Percentiles rank a stretch among this genome's conserved stretches.
phyloP scores from a whole-genome alignment of 2,113 vertebrate species.

The Silurus asotus region DNA sequence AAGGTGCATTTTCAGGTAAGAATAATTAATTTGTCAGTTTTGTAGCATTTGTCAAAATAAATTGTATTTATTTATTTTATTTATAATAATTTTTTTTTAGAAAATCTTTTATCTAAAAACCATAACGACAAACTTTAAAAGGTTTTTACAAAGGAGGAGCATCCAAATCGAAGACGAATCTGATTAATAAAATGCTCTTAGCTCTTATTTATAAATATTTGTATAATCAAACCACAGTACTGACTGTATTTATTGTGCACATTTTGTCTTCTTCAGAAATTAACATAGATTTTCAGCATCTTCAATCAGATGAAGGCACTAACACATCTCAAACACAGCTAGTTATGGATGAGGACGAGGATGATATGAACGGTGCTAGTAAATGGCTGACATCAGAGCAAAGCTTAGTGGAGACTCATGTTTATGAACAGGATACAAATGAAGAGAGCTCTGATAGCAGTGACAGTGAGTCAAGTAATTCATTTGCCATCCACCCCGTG shows the following conservation, averaged over 20 bases:
- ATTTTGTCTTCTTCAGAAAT: conserved; percentile 48
- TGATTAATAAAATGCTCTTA: not conserved
- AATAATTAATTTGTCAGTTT: not conserved
- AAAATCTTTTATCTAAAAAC: not conserved
- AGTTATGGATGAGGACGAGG: conserved; percentile 43
- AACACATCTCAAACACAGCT: conserved; percentile 27
- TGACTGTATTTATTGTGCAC: not conserved
- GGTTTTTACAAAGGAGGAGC: not conserved
- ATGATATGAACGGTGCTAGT: conserved; percentile 52
- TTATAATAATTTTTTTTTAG: not conserved
- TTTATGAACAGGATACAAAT: conserved; percentile 18
- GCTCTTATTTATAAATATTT: not conserved
- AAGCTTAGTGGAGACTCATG: conserved; percentile 9
- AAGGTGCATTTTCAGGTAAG: conserved; percentile 70
- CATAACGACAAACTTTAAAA: not conserved
- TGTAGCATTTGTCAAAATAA: not conserved
- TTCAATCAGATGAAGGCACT: conserved; percentile 55
- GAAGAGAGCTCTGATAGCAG: conserved; percentile 14
- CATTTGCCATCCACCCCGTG: conserved; percentile 35
- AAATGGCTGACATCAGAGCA: not conserved
- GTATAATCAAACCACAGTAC: not conserved
- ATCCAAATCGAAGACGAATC: too few species aligned
- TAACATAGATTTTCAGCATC: conserved; percentile 67
- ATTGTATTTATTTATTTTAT: not conserved
- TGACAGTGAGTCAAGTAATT: conserved; percentile 32